Percentiles rank a stretch among this genome's conserved stretches.
phyloP scores from a whole-genome alignment of 37 sponge, comb jelly and placozoan species.

The Petrosia ficiformis region DNA sequence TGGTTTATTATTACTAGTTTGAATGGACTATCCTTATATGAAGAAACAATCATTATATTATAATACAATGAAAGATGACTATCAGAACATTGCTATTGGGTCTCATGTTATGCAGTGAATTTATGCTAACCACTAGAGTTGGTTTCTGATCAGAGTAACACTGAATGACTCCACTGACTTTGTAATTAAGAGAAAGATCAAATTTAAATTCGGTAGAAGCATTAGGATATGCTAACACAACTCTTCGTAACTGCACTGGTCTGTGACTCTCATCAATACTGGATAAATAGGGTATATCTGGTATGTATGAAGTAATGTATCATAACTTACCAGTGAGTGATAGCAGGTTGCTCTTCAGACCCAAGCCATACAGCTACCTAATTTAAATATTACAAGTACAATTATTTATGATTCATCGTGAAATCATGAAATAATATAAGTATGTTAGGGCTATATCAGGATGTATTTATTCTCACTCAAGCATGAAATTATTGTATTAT shows the following conservation, averaged over 20 bases:
- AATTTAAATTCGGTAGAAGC: conserved; percentile 87
- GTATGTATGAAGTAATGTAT: neutral
- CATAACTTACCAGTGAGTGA: conserved; percentile 31
- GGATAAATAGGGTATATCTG: neutral
- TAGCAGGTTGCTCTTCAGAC: conserved; percentile 59
- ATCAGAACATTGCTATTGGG: neutral
- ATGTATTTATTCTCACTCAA: too few species aligned
- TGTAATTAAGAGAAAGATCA: conserved; percentile 92
- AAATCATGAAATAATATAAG: too few species aligned
- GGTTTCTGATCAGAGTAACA: conserved; percentile 92
- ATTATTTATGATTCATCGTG: too few species aligned
- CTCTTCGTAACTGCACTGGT: conserved; percentile 89
- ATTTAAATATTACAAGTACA: too few species aligned
- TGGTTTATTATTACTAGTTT: too few species aligned
- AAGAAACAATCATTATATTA: too few species aligned
- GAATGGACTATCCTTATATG: too few species aligned
- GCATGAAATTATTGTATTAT: too few species aligned
- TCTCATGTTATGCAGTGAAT: neutral
- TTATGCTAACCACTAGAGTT: conserved; percentile 74
- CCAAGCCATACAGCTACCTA: conserved; percentile 91
- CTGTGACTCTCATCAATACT: conserved; percentile 94
- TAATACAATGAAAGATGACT: too few species aligned
- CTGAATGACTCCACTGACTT: conserved; percentile 84
- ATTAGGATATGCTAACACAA: conserved; percentile 88
- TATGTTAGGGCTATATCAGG: too few species aligned